Base-by-base conservation (phyloP, 2,797 vertebrate genomes). In the Cyclopterus lumpus region DNA sequence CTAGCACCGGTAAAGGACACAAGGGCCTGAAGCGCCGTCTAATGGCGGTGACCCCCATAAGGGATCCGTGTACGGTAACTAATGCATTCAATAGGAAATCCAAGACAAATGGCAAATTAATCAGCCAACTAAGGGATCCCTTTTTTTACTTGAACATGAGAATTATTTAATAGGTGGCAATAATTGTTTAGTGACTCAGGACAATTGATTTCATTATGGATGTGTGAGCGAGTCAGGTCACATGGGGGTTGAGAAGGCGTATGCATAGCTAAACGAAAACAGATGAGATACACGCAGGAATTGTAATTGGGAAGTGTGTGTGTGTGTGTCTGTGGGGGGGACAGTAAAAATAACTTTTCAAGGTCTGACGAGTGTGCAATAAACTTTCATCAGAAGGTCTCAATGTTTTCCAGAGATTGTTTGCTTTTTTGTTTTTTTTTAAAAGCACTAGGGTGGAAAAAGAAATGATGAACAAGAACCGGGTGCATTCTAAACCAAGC, bases 181-280 rank as follows among this genome's bases (percentile, higher is more conserved):
- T 95, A 95, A 96, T 95, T 95, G 93, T 95, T 95, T 94, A 95
- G 93, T 95, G 94, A 96, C 93, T 95, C 90, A 87, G 84, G 92
- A 81, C 63, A 91, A 97, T 96, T 95, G 94, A 97, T 97, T 96
- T 94, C 93, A 94, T 95, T 95, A 93, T 93, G 86, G 92, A 95
- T 95, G 91, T 92, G 91, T 92, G 91, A 91, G 88, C 64, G 76
- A 85, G 91, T 93, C 94, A 94, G 94, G 94, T 95, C 95, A 93
- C 80, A 53, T 6, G 73, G 90, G 94, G 91, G 92, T 75, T 89
- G 64, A 92, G 86, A 73, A 89, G 90, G 82, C 91, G 93, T 72
- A 88, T 92, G 93, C 91, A 95, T 94, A 91, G 79, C 87, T 94
- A 94, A 96, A 93, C 92, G 91, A 93, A 94, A 85, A 93, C 83